Base-by-base conservation (phyloP, 1,140 invertebrate species). In the Heliconius congener region DNA sequence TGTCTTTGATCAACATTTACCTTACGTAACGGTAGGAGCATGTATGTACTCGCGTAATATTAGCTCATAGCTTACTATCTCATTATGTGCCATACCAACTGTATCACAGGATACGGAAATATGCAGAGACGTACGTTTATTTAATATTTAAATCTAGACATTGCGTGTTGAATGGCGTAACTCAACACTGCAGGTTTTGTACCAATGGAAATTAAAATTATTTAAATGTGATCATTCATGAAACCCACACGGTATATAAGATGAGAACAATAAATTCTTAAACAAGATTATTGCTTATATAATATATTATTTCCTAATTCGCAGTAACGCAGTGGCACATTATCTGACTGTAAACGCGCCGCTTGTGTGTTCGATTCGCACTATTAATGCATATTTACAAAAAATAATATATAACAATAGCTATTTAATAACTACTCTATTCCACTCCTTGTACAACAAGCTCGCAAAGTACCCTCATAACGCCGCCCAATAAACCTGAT, bases 401-500 rank as follows among this genome's bases (percentile, higher is more conserved):
- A 37, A 37, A 37, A 42, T 23, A n/a, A 13, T 4, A 23, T 6
- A 23, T 8, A 60, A 27, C 19, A 60, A 60, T n/a, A 60, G 30
- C 4, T 18, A 71, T 18, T 19, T 71, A 11, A 60, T 30, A 71
- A n/a, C 81, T 9, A 79, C 88, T 92, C 89, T 74, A 87, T 37
- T 4, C 18, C 73, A 74, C 52, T 73, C 70, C 8, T 6, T 88
- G 66, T 84, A 57, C 86, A 18, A 6, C 71, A 88, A 90, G 80
- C 88, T 83, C 90, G 86, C 85, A 71, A 78, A 90, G 84, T 90
- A 90, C 89, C 91, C 88, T 91, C 90, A 93, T 93, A 93, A 90
- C 91, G 88, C 83, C 78, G 87, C 86, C 90, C 90, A 93, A 93
- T 93, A 93, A 92, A 93, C 90, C 90, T 87, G 88, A 88, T 88